Evolutionary conservation across 2,113 vertebrate species (phyloP).

Genomic region (Garra rufa): DNA sequence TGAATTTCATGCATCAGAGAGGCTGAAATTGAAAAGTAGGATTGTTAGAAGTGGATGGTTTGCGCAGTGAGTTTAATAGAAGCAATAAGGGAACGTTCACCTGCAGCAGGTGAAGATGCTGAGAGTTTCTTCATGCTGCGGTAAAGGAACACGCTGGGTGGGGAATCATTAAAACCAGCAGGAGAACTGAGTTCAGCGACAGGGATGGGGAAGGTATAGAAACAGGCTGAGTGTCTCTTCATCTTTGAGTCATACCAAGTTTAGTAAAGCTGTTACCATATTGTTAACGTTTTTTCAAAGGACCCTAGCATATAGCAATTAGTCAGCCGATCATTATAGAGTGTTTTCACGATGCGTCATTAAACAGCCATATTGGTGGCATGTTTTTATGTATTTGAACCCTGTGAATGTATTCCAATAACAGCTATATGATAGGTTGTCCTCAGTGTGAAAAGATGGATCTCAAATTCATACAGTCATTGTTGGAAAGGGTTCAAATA

Average conservation of each 20-base stretch:
- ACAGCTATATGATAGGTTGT: too few relatives aligned
- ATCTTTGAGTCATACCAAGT: background rate
- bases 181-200: background rate
- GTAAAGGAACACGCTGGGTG: background rate
- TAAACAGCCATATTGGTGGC: too few relatives aligned
- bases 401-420: too few relatives aligned
- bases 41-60: background rate
- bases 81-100: background rate
- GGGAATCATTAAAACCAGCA: constrained; percentile 10
- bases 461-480: too few relatives aligned
- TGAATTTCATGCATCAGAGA: background rate
- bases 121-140: background rate
- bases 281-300: too few relatives aligned
- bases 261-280: too few relatives aligned
- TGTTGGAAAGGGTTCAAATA: too few relatives aligned
- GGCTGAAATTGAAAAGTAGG: background rate
- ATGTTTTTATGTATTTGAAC: too few relatives aligned
- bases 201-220: background rate
- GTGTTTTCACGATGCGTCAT: too few relatives aligned
- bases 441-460: too few relatives aligned
- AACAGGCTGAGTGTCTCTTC: background rate
- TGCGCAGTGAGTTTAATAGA: background rate
- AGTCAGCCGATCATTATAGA: too few relatives aligned
- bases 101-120: background rate
- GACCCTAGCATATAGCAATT: too few relatives aligned